Evolutionary conservation across 2,797 vertebrate genomes (phyloP).

Genomic region (Melanotaenia trifasciata): DNA sequence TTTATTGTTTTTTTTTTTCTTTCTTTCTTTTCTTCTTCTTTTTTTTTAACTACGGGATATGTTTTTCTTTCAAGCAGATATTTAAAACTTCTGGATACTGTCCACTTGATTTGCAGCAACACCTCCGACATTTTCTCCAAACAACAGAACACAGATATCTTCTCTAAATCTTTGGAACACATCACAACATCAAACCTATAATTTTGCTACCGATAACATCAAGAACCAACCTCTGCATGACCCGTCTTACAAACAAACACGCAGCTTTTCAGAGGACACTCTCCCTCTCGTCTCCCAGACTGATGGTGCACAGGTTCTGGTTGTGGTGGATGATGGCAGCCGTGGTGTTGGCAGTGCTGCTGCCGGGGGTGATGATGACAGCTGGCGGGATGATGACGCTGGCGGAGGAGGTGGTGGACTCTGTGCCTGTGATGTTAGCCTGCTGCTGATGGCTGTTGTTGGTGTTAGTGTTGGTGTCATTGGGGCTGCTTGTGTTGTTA

Average conservation of each 20-base stretch:
- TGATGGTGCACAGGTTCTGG: slow-evolving; percentile 89
- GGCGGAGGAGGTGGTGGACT: slow-evolving; percentile 75
- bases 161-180: slow-evolving; percentile 33
- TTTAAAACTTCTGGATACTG: slow-evolving; percentile 17
- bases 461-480: slow-evolving; percentile 82
- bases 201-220: slow-evolving; percentile 17
- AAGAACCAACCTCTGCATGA: slow-evolving; percentile 1
- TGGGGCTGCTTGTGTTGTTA: slow-evolving; percentile 85
- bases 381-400: slow-evolving; percentile 47
- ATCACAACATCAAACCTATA: slow-evolving; percentile 32
- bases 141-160: slow-evolving; percentile 31
- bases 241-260: neutral
- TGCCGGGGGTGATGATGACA: slow-evolving; percentile 86
- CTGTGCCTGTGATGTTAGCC: slow-evolving; percentile 76
- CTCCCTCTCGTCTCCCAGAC: slow-evolving; percentile 92
- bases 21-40: neutral
- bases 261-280: slow-evolving; percentile 88
- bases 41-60: neutral
- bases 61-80: neutral
- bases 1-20: neutral
- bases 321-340: slow-evolving; percentile 86
- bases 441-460: slow-evolving; percentile 75
- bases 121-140: slow-evolving; percentile 24
- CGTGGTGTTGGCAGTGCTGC: slow-evolving; percentile 64
- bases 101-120: slow-evolving; percentile 33